Evolutionary conservation across 2,797 vertebrate species (phyloP), one percentile per base, ranked within the genome.

Genomic region (Oryzias sinensis): DNA sequence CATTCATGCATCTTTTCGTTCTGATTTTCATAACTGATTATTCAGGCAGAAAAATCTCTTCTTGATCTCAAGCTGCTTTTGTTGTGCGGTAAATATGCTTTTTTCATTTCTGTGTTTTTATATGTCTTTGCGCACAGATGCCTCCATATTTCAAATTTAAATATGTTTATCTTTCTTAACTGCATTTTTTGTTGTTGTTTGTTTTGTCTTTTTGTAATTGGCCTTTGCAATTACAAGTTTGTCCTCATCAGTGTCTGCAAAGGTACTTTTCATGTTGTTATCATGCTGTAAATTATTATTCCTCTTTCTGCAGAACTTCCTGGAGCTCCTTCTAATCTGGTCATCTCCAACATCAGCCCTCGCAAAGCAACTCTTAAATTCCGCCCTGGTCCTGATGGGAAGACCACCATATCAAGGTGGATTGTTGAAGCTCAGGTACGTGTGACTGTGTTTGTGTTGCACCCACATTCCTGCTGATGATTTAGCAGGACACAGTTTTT

Each of bases 311-410:
- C 72, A 98, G 96, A 98, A 63, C 95, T 96, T 74, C 96, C 96
- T 11, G 96, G 96, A 3, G 91, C 94, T 25, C 96, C 96, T 0
- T 93, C 95, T 62, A 95, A 97, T 76, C 87, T 98, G 57, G 93
- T 97, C 73, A 97, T 98, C 72, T 95, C 96, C 76, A 98, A 98
- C 89, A 98, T 98, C 79, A 97, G 96, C 80, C 95, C 96, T 45
- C 93, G 94, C 37, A 94, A 95, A 0, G 95, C 93, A 59, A 96
- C 93, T 0, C 89, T 98, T 1, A 93, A 93, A 41, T 98, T 96
- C 88, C 93, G 92, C 2, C 94, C 94, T 0, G 96, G 96, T 1
- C 89, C 93, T 0, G 94, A 98, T 0, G 96, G 96, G 42, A 98
- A 97, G 89, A 97, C 96, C 0, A 86, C 93, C 61, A 93, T 96